Base-by-base conservation (phyloP, 2,888 invertebrate genomes). In the Ophion slaviceki region DNA sequence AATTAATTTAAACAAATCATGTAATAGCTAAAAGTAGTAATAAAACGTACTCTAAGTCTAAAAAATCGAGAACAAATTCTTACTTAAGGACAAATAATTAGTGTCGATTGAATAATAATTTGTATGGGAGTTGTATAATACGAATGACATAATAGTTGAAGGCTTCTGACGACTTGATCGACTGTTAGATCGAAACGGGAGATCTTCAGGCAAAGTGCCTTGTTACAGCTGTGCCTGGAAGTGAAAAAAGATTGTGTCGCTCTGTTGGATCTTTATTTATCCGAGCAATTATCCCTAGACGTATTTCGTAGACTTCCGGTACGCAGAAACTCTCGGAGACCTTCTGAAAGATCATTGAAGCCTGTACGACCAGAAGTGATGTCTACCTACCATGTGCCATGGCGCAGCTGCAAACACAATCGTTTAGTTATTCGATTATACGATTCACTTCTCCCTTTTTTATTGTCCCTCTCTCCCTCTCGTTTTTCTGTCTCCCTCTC, bases 391-490 rank as follows among this genome's bases (percentile, higher is more conserved):
- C 71, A 85, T 86, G 81, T 84, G 82, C 71, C 85, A 82, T 71
- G 74, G 87, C 87, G 24, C 72, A 90, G 87, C 87, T 89, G 88
- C 90, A 89, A 90, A 89, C 88, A 88, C 88, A 90, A 91, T 90
- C 89, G 88, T 89, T 90, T 89, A 87, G 87, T 91, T 88, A 91
- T 90, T 91, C 89, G 88, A 91, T 91, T 90, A 91, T 85, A 88
- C 88, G 88, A 86, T 89, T 88, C 77, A 72, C 84, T 87, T 88
- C 79, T 82, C 80, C 83, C 83, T 80, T 47, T 57, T 70, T 84
- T 53, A 59, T 70, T 68, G 36, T 81, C 62, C 80, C 57, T 24
- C 24, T 24, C 45, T 47, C 53, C 62, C 80, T 74, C 77, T 47
- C 74, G 11, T 59, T 61, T 83, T n/a, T 80, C 84, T 86, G 67